These are phyloP conservation scores for Plectus sambesii DNA, from an alignment of 1,140 invertebrate species.

Conservation along the genomic window DNA sequence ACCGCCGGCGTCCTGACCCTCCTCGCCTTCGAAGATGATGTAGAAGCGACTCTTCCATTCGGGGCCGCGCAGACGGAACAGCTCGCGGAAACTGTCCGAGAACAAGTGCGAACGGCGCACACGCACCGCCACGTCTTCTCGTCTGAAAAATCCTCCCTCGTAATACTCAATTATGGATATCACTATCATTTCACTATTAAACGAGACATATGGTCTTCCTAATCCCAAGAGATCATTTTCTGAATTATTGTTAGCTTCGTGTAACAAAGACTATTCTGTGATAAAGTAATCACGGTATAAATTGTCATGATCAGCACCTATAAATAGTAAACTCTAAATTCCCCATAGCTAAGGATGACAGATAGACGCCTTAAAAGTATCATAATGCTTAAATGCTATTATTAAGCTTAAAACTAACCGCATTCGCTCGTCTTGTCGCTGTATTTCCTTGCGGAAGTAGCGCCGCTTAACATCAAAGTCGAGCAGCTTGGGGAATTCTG, in stretches of 20 bases:
- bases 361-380: neutral
- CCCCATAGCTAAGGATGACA: neutral
- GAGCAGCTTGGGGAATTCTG: conserved; percentile 73
- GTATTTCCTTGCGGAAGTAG: conserved; percentile 60
- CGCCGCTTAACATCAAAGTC: conserved; percentile 85
- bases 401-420: conserved; percentile 20
- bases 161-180: too few species aligned
- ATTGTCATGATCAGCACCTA: too few species aligned
- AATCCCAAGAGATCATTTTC: too few species aligned
- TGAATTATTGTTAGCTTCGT: too few species aligned
- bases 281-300: too few species aligned
- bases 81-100: conserved; percentile 77
- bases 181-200: too few species aligned
- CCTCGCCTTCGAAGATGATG: conserved; percentile 86
- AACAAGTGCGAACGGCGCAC: conserved; percentile 74
- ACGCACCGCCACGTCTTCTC: conserved; percentile 81
- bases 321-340: too few species aligned
- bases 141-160: too few species aligned
- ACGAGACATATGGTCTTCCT: too few species aligned
- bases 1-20: conserved; percentile 85
- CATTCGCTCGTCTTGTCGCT: conserved; percentile 31
- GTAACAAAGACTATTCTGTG: too few species aligned
- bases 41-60: conserved; percentile 91
- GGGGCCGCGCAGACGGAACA: conserved; percentile 68
- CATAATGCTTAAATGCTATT: neutral